phyloP scores from a whole-genome alignment of 2,888 invertebrate species.

The Zeuzera pyrina region DNA sequence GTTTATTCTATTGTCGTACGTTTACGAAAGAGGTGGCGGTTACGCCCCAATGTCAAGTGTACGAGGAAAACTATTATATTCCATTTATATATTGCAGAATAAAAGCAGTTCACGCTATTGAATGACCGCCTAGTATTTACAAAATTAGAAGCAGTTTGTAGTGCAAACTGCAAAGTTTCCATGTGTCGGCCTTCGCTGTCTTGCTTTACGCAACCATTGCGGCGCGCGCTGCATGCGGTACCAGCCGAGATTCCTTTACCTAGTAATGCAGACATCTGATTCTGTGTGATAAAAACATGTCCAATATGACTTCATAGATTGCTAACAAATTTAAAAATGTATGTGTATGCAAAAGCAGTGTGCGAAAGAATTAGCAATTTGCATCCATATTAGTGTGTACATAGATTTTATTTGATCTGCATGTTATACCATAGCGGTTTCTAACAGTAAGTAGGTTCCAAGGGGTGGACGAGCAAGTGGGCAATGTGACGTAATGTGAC shows the following conservation, averaged over 20 bases:
- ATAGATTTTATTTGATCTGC: too few relatives aligned
- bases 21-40: constrained; percentile 40
- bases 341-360: too few relatives aligned
- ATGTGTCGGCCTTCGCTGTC: constrained; percentile 38
- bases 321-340: too few relatives aligned
- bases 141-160: constrained; percentile 41
- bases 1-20: constrained; percentile 25
- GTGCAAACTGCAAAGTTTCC: constrained; percentile 42
- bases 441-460: constrained; percentile 18
- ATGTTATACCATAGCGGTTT: too few relatives aligned
- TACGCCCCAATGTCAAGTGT: constrained; percentile 51
- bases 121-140: background rate
- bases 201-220: constrained; percentile 10
- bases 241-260: constrained; percentile 19
- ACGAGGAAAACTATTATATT: constrained; percentile 34
- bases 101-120: background rate
- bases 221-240: constrained; percentile 32
- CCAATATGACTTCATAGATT: too few relatives aligned
- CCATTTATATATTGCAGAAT: constrained; percentile 1
- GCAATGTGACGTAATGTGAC: constrained; percentile 36
- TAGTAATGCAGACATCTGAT: constrained; percentile 15
- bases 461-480: constrained; percentile 17
- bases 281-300: too few relatives aligned
- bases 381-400: too few relatives aligned
- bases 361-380: too few relatives aligned